Evolutionary conservation across 2,888 invertebrate species (phyloP), one percentile per base, ranked within the genome.

Genomic region (Phaedon cochleariae): DNA sequence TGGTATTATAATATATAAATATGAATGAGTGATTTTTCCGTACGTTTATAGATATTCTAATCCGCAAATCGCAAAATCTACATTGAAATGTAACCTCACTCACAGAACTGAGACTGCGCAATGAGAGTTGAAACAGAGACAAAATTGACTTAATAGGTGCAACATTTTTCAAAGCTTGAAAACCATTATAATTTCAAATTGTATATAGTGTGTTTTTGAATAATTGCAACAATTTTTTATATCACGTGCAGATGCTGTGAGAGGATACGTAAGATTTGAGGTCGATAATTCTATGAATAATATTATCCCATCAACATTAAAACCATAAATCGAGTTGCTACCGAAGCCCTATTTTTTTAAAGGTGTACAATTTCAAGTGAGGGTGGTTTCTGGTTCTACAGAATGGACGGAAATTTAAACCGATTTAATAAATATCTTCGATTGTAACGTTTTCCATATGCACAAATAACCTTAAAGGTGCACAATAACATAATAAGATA

Each of bases 401-500:
- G 58, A 65, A 62, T 62, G 48, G 54, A 31, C 48, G 58, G 59
- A 59, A 66, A 62, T 62, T n/a, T 66, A 66, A 66, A 66, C 59
- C 66, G 66, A 66, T 66, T 66, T 59, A 22, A 62, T 62, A 62
- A 62, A 51, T 41, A 65, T 62, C 26, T 48, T 55, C 72, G 70
- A 74, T 55, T 74, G 77, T 79, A 80, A 80, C 80, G 79, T 78
- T 77, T 75, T 77, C 70, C 75, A 67, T 71, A 64, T 66, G 65
- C 66, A 70, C 77, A 76, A 76, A 77, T 74, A 78, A 72, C 74
- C 73, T 76, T 73, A 76, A 79, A 79, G 78, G 77, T 77, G 78
- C 75, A 80, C 80, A 80, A 79, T 80, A 74, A 76, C 70, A 74
- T 79, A 80, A 80, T 79, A 78, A 79, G 80, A 80, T 79, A 78